Percentiles rank a stretch among this genome's conserved stretches.
These are phyloP conservation scores for Hypanus sabinus DNA, from an alignment of 2,113 vertebrate species.

Conservation along the genomic window DNA sequence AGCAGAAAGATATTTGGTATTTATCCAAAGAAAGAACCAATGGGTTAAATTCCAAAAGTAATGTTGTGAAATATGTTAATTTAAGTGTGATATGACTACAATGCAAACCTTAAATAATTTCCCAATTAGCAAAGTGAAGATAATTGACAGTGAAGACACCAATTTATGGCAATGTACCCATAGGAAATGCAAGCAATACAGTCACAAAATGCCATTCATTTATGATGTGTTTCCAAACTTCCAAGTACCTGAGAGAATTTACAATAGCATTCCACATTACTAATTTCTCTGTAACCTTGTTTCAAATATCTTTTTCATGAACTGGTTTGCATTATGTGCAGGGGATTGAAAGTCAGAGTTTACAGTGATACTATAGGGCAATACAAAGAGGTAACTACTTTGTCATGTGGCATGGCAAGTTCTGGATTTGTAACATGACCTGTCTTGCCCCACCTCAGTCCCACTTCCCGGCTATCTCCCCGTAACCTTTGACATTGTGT, in stretches of 20 bases:
- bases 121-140: background rate
- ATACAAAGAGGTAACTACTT: background rate
- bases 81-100: background rate
- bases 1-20: slow-evolving; percentile 26
- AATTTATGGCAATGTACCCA: background rate
- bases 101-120: background rate
- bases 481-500: too few relatives aligned
- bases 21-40: background rate
- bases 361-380: background rate
- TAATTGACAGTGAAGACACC: background rate
- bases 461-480: too few relatives aligned
- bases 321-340: background rate
- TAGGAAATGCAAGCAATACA: background rate
- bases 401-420: background rate
- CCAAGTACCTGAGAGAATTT: background rate
- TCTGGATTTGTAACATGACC: background rate
- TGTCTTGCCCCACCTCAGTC: background rate
- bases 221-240: background rate
- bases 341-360: background rate
- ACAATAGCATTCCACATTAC: background rate
- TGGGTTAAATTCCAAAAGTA: background rate
- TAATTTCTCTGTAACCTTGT: background rate
- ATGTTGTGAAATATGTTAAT: background rate
- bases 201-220: too few relatives aligned
- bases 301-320: background rate